These are phyloP conservation scores for Thymelicus lineola DNA, from an alignment of 2,888 invertebrate genomes.

Conservation along the genomic window DNA sequence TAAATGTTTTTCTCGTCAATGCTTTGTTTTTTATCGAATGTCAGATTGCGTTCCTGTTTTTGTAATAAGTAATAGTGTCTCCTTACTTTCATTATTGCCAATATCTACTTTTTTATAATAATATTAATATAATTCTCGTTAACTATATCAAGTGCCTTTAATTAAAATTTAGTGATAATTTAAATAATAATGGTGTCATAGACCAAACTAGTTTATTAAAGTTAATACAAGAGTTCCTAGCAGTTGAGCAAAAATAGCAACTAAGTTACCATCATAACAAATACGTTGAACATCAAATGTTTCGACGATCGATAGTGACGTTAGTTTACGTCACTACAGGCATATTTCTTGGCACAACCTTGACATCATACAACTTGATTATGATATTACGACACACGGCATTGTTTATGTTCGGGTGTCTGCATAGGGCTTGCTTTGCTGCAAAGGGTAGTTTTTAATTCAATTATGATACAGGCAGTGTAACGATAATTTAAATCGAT, in stretches of 20 bases:
- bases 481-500: constrained; percentile 6
- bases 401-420: constrained; percentile 15
- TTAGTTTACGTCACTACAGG: constrained; percentile 25
- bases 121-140: too few species aligned
- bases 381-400: constrained; percentile 12
- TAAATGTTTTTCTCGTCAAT: neutral
- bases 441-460: constrained; percentile 16
- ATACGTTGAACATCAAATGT: constrained; percentile 48
- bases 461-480: constrained; percentile 19
- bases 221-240: constrained; percentile 6
- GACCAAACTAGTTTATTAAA: neutral
- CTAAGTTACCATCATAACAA: constrained; percentile 18
- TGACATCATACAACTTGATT: constrained; percentile 36
- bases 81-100: too few species aligned
- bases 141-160: neutral
- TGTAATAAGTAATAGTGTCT: too few species aligned
- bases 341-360: constrained; percentile 37
- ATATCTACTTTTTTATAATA: too few species aligned
- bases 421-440: constrained; percentile 12
- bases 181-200: neutral
- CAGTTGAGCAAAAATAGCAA: neutral
- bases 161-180: neutral
- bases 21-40: neutral
- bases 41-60: neutral
- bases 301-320: constrained; percentile 54